A percentile compares a stretch with the other conserved stretches of the same genome.
phyloP scores from a whole-genome alignment of 2,113 vertebrate species.

The Cephalopholis sonnerati region DNA sequence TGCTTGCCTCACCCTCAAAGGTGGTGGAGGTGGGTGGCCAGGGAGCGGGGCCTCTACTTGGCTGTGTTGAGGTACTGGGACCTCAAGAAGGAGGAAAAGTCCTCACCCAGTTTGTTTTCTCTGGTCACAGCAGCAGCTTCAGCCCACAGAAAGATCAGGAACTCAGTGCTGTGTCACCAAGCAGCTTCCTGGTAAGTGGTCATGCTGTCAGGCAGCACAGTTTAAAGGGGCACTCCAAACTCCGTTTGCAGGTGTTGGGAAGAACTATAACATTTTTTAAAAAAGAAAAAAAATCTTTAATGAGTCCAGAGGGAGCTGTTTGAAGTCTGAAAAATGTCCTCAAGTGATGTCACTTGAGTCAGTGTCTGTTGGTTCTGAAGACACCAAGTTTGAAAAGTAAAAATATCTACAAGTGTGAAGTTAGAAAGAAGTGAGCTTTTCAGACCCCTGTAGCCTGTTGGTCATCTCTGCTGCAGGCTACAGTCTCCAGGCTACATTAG shows the following conservation, averaged over 20 bases:
- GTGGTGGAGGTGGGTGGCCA: slow-evolving; percentile 80
- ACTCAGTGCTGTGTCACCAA: slow-evolving; percentile 83
- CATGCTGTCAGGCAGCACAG: not conserved
- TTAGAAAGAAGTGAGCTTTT: too few species aligned
- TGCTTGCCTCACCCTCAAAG: slow-evolving; percentile 85
- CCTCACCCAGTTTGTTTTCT: slow-evolving; percentile 88
- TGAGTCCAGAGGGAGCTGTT: not conserved
- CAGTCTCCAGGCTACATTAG: too few species aligned
- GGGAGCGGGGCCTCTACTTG: slow-evolving; percentile 83
- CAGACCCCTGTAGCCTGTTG: too few species aligned
- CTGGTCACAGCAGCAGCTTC: slow-evolving; percentile 84
- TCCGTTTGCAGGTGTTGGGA: too few species aligned
- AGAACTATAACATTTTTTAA: too few species aligned
- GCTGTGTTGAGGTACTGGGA: slow-evolving; percentile 83
- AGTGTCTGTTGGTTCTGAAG: too few species aligned
- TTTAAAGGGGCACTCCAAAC: not conserved
- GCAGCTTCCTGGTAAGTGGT: slow-evolving; percentile 90
- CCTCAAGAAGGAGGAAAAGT: slow-evolving; percentile 87
- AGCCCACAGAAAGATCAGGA: slow-evolving; percentile 89
- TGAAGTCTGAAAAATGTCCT: not conserved
- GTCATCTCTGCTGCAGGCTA: too few species aligned
- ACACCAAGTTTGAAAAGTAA: too few species aligned
- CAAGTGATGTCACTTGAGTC: not conserved
- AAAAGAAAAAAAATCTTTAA: too few species aligned
- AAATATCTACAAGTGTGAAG: too few species aligned